phyloP scores from a whole-genome alignment of 2,797 vertebrate species.

The Amniataba percoides region DNA sequence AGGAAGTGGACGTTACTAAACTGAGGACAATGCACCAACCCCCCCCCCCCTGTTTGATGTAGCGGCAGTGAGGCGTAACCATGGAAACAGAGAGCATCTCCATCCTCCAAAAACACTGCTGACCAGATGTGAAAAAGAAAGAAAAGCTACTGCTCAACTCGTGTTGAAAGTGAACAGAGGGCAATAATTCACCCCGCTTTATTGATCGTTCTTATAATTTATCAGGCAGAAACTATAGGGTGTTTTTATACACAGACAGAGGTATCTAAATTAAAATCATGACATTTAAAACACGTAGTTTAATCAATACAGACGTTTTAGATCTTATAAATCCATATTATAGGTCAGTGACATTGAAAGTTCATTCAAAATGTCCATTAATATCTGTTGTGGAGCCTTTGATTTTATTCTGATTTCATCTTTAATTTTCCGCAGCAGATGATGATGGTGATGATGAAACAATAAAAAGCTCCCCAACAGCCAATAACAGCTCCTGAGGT shows the following conservation, averaged over 20 bases:
- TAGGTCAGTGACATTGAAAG: not conserved
- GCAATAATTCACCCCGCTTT: too few species aligned
- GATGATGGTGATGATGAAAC: not conserved
- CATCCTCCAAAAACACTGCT: not conserved
- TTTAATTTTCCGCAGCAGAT: not conserved
- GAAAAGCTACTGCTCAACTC: not conserved
- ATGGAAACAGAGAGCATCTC: slow-evolving; percentile 32
- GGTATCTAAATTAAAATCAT: not conserved
- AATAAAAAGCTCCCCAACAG: not conserved
- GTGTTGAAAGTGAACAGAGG: not conserved
- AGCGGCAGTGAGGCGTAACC: slow-evolving; percentile 7
- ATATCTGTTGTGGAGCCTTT: not conserved
- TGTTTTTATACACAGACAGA: not conserved
- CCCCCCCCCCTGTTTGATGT: not conserved
- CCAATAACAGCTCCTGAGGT: not conserved
- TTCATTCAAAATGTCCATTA: not conserved
- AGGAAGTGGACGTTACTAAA: not conserved
- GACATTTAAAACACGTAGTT: not conserved
- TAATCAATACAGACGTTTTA: not conserved
- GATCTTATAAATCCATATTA: not conserved
- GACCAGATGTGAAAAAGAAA: not conserved
- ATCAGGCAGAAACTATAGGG: not conserved
- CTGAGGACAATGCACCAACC: not conserved
- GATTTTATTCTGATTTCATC: not conserved
- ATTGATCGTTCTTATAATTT: not conserved